These are phyloP conservation scores for Reinhardtius hippoglossoides DNA, from an alignment of 2,113 vertebrate species.

Conservation along the genomic window DNA sequence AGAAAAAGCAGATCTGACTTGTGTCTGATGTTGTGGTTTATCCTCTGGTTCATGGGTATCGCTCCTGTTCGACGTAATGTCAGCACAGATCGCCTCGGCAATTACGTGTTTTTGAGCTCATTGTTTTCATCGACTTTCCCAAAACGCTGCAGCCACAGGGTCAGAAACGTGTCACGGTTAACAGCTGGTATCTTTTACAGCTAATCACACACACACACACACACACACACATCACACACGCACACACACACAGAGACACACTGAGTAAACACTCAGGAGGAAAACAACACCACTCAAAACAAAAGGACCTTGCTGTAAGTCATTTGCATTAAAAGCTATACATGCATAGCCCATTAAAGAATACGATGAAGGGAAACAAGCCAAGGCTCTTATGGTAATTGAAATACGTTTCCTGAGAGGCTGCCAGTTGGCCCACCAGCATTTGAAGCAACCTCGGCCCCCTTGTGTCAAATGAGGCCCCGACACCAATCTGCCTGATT, in stretches of 20 bases:
- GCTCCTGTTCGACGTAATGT: slow-evolving; percentile 11
- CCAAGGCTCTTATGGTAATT: slow-evolving; percentile 75
- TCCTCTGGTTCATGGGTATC: slow-evolving; percentile 30
- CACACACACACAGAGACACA: not conserved
- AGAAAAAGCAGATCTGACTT: slow-evolving; percentile 46
- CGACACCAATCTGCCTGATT: slow-evolving; percentile 75
- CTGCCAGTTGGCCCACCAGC: slow-evolving; percentile 1
- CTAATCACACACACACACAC: slow-evolving; percentile 21
- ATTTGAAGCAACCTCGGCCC: slow-evolving; percentile 29
- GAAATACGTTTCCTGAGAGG: slow-evolving; percentile 67
- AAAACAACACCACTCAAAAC: slow-evolving; percentile 25
- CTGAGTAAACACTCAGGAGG: slow-evolving; percentile 22
- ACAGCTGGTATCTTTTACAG: slow-evolving; percentile 34
- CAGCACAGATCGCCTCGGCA: slow-evolving; percentile 17
- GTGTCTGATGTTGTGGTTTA: slow-evolving; percentile 45
- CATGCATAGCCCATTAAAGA: slow-evolving; percentile 65
- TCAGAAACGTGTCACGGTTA: slow-evolving; percentile 41
- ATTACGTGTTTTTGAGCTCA: slow-evolving; percentile 48
- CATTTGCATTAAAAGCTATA: slow-evolving; percentile 56
- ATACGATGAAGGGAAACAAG: slow-evolving; percentile 51
- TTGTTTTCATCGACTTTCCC: slow-evolving; percentile 45
- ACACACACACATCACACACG: not conserved
- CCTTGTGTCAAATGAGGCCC: slow-evolving; percentile 60
- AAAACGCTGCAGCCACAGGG: slow-evolving; percentile 18
- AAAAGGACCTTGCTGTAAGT: slow-evolving; percentile 29